Evolutionary conservation across 2,113 vertebrate genomes (phyloP), one percentile per base, ranked within the genome.

Genomic region (Phaetusa simplex): DNA sequence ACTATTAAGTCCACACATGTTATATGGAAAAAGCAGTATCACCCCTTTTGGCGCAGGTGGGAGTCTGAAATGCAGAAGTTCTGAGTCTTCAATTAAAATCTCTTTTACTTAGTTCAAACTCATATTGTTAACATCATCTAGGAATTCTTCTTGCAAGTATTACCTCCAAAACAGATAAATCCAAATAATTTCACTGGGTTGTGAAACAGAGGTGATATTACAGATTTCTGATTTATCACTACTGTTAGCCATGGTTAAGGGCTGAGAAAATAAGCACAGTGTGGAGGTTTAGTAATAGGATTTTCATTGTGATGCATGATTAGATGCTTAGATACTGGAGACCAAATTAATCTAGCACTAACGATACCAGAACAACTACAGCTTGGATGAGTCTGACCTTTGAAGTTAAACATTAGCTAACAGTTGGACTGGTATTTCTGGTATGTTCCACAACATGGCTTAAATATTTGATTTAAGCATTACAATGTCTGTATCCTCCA

Each of bases 381-480:
- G 53, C 53, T 71, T 92, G 52, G 34, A 34, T 73, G 24, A 65
- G 53, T 52, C 42, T 93, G 90, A 94, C 82, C 95, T 96, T 89
- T 85, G 69, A 91, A 88, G 90, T 91, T 97, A 96, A 90, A 92
- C 71, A 92, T 98, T 95, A 97, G 90, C 93, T 80, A 83, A 79
- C 62, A 59, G 81, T 15, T 90, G 66, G 56, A 42, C 55, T 90
- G 94, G 96, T 78, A 97, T 95, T 94, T 87, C 30, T 82, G 94
- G 85, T 92, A 93, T 91, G 91, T 85, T 91, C 81, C 64, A 56
- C 77, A 93, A 81, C 81, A 65, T 32, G 52, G 66, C 73, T 95
- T 82, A 95, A 95, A 82, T 81, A 93, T 61, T 91, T 88, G 43
- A 80, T 72, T 90, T 47, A 61, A 93, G 84, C 56, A 78, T 47